Evolutionary conservation across 2,888 invertebrate genomes (phyloP).

Genomic region (Coronaproctus castanopsis): DNA sequence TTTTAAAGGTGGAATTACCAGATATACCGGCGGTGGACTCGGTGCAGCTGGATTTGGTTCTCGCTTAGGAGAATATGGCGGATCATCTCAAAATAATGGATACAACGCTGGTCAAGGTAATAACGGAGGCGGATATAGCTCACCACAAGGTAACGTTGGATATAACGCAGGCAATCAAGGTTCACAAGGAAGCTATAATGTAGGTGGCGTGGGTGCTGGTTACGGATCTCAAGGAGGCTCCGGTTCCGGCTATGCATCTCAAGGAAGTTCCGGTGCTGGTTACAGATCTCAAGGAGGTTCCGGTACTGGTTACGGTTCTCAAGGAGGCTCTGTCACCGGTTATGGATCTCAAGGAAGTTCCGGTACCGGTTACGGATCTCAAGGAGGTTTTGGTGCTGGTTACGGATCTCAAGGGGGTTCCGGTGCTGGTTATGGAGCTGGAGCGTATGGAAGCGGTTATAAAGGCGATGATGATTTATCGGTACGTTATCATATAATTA

Average conservation of each 20-base stretch:
- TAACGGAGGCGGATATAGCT: conserved; percentile 12
- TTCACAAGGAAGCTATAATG: conserved; percentile 1
- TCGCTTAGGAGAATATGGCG: conserved; percentile 20
- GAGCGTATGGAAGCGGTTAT: conserved; percentile 19
- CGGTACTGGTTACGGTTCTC: conserved; percentile 1
- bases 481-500: conserved; percentile 14
- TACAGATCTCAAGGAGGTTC: conserved; percentile 5
- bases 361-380: not conserved
- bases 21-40: conserved; percentile 19
- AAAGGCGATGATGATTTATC: conserved; percentile 22
- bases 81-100: not conserved
- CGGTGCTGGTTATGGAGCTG: conserved; percentile 3
- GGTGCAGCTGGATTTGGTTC: conserved; percentile 14
- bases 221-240: conserved; percentile 17
- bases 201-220: conserved; percentile 16
- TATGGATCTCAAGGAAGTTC: not conserved
- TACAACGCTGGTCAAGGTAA: not conserved
- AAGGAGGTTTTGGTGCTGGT: conserved; percentile 3
- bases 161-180: conserved; percentile 5
- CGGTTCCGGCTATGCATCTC: conserved; percentile 19
- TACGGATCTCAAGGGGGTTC: conserved; percentile 1
- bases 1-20: conserved; percentile 12
- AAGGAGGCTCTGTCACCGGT: not conserved
- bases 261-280: conserved; percentile 21
- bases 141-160: conserved; percentile 2